Conservation (phyloP, 2,113 vertebrate genomes). For the Bubalus kerabau region DNA sequence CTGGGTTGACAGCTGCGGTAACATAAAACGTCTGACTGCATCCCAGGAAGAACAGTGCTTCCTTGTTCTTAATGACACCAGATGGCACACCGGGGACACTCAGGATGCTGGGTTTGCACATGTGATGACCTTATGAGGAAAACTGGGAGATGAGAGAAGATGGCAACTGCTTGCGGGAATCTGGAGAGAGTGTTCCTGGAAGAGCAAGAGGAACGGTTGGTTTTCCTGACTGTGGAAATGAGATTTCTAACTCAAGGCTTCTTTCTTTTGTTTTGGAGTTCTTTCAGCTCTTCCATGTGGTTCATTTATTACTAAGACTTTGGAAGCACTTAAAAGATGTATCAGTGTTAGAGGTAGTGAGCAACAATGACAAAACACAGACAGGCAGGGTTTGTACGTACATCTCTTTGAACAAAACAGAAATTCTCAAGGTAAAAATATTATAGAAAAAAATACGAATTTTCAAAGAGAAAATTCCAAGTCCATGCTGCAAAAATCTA, state of each 20-base stretch:
- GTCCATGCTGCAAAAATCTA: neutral
- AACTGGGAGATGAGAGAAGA: neutral
- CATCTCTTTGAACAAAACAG: neutral
- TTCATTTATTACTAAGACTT: neutral
- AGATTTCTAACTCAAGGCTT: neutral
- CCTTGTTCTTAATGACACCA: conserved; percentile 57
- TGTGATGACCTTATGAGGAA: conserved; percentile 9
- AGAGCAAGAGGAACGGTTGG: neutral
- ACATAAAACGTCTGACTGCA: conserved; percentile 43
- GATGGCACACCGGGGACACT: conserved; percentile 39
- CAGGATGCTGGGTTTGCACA: neutral
- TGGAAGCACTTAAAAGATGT: conserved; percentile 21
- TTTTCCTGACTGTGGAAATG: neutral
- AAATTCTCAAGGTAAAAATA: neutral
- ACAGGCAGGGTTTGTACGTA: neutral
- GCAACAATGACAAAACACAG: neutral
- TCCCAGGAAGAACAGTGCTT: neutral
- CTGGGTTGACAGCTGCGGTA: conserved; percentile 46
- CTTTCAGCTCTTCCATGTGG: neutral
- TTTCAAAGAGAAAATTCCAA: neutral
- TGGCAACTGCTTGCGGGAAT: neutral
- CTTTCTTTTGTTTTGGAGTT: neutral
- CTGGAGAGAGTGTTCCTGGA: neutral
- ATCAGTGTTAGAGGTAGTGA: neutral
- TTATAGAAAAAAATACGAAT: neutral